phyloP scores from a whole-genome alignment of 2,888 invertebrate genomes.

The Nomada fabriciana region DNA sequence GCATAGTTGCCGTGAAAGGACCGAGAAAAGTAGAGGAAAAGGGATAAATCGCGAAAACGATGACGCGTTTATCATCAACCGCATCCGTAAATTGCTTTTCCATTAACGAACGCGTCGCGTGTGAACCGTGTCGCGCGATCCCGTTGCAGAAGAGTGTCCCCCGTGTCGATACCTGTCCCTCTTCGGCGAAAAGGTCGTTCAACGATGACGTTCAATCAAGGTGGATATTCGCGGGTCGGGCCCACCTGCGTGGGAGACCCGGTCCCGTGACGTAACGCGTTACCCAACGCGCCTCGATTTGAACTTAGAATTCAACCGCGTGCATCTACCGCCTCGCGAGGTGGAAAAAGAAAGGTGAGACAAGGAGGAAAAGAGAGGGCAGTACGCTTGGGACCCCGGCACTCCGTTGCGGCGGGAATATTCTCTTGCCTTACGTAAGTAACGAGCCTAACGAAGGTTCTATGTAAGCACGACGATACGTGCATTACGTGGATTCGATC shows the following conservation, averaged over 20 bases:
- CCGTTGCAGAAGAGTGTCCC: constrained; percentile 19
- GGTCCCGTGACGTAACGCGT: constrained; percentile 52
- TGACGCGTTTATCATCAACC: constrained; percentile 3
- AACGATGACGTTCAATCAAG: constrained; percentile 37
- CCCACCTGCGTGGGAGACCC: constrained; percentile 9
- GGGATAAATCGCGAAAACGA: not conserved
- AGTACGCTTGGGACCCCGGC: not conserved
- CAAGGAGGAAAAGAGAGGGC: not conserved
- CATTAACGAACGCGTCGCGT: constrained; percentile 19
- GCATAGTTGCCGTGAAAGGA: no score
- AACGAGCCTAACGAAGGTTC: constrained; percentile 11
- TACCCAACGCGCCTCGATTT: constrained; percentile 25
- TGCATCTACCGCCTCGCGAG: not conserved
- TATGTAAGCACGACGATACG: no score
- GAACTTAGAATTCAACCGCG: constrained; percentile 36
- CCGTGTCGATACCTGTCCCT: not conserved
- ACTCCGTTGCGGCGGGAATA: constrained; percentile 31
- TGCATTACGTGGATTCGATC: no score
- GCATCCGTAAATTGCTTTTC: constrained; percentile 9
- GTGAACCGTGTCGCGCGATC: constrained; percentile 22
- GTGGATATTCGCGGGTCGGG: constrained; percentile 18
- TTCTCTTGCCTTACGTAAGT: constrained; percentile 23
- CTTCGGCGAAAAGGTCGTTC: constrained; percentile 8
- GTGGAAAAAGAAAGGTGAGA: no score
- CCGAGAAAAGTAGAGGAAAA: not conserved